These are phyloP conservation scores for Phlogophora meticulosa DNA, from an alignment of 2,888 invertebrate species.

Conservation along the genomic window DNA sequence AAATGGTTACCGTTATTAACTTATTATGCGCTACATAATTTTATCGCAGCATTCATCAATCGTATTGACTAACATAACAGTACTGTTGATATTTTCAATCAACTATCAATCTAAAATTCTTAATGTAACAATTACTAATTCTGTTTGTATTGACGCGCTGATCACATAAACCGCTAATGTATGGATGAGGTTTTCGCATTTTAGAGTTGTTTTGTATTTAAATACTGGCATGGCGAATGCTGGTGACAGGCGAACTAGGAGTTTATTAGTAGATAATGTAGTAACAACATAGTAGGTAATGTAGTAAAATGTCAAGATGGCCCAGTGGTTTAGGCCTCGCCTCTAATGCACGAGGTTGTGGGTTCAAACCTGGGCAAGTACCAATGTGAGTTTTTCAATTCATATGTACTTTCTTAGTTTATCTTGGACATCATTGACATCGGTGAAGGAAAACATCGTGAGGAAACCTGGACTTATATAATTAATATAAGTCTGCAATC, in stretches of 20 bases:
- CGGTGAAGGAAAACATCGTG: too few species aligned
- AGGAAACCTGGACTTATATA: too few species aligned
- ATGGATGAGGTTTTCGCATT: slow-evolving; percentile 17
- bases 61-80: slow-evolving; percentile 26
- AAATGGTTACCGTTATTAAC: not conserved
- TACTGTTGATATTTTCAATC: slow-evolving; percentile 40
- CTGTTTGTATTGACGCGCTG: slow-evolving; percentile 37
- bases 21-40: slow-evolving; percentile 19
- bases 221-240: not conserved
- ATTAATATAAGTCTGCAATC: too few species aligned
- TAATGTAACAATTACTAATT: slow-evolving; percentile 55
- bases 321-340: too few species aligned
- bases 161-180: slow-evolving; percentile 32
- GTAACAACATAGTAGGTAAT: too few species aligned
- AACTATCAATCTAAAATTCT: slow-evolving; percentile 37
- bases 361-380: too few species aligned
- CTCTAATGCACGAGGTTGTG: too few species aligned
- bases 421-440: too few species aligned
- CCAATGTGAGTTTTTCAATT: too few species aligned
- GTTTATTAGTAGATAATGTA: not conserved
- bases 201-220: slow-evolving; percentile 5
- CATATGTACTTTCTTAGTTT: too few species aligned
- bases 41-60: slow-evolving; percentile 26
- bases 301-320: too few species aligned
- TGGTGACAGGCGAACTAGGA: not conserved